These are phyloP conservation scores for Acropora yongei DNA, from an alignment of 64 coral and sea anemone species.

Conservation along the genomic window DNA sequence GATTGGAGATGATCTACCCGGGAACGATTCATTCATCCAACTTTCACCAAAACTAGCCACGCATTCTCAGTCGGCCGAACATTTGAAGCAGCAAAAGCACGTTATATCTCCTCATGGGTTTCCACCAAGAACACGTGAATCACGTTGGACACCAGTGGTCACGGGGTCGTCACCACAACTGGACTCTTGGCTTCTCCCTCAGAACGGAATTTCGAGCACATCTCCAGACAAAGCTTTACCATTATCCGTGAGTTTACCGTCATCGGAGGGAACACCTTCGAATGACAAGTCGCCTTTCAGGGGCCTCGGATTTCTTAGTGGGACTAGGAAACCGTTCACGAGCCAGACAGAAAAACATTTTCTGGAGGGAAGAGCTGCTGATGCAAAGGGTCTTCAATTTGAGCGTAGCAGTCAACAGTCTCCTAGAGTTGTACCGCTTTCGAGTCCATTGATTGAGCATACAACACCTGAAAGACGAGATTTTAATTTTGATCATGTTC, in stretches of 20 bases:
- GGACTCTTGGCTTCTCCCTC: slow-evolving; percentile 38
- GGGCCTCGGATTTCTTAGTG: slow-evolving; percentile 5
- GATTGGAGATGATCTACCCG: background rate
- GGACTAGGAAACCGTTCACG: background rate
- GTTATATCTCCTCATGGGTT: background rate
- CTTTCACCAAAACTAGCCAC: background rate
- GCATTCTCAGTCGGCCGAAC: background rate
- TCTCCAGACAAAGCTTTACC: background rate
- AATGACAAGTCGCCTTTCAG: slow-evolving; percentile 31
- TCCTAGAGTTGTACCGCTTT: background rate
- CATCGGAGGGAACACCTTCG: background rate
- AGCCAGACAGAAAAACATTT: background rate
- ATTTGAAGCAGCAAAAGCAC: background rate
- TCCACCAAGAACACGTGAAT: background rate
- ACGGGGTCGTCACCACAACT: slow-evolving; percentile 8
- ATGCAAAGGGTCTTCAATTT: background rate
- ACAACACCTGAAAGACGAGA: background rate
- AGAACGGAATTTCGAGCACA: background rate
- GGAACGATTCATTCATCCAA: background rate
- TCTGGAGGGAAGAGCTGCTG: background rate
- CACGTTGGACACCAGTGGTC: background rate
- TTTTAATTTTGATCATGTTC: slow-evolving; percentile 14
- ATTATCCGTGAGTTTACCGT: background rate
- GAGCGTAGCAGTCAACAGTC: background rate
- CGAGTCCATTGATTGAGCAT: background rate